Conservation (phyloP, 2,888 invertebrate species). For the Hymenopus coronatus region DNA sequence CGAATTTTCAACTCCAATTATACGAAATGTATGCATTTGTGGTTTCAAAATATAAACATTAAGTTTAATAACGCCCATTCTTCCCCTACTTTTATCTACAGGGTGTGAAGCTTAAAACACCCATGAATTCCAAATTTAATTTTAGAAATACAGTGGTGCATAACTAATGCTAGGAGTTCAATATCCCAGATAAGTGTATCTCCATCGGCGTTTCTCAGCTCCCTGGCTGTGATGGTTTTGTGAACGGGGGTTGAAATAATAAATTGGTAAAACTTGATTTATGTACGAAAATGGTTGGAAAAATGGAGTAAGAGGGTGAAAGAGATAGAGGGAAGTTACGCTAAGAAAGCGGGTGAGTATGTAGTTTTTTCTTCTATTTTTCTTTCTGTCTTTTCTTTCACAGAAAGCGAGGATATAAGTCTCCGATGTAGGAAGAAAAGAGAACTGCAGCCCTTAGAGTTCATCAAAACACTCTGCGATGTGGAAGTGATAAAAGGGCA, state of each 20-base stretch:
- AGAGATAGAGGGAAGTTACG: not conserved
- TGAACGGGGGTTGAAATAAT: not conserved
- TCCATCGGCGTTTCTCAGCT: not conserved
- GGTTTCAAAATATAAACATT: not conserved
- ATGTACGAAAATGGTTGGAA: constrained; percentile 10
- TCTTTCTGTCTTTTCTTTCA: not conserved
- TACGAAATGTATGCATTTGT: too few species aligned
- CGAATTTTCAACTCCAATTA: too few species aligned
- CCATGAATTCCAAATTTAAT: not conserved
- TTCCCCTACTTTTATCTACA: not conserved
- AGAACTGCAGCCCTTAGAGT: constrained; percentile 21
- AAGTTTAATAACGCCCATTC: not conserved
- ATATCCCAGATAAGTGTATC: not conserved
- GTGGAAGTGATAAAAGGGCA: constrained; percentile 32
- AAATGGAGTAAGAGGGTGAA: constrained; percentile 1
- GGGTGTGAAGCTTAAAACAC: not conserved
- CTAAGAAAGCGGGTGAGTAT: not conserved
- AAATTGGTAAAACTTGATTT: constrained; percentile 12
- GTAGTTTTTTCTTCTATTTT: not conserved
- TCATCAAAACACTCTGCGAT: constrained; percentile 30
- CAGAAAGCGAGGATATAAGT: constrained; percentile 5
- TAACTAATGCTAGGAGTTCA: not conserved
- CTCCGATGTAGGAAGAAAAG: not conserved
- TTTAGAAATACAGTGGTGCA: not conserved
- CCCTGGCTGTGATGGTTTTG: not conserved